Evolutionary conservation across 1,140 invertebrate species (phyloP), one percentile per base, ranked within the genome.

Genomic region (Bombus confusus): DNA sequence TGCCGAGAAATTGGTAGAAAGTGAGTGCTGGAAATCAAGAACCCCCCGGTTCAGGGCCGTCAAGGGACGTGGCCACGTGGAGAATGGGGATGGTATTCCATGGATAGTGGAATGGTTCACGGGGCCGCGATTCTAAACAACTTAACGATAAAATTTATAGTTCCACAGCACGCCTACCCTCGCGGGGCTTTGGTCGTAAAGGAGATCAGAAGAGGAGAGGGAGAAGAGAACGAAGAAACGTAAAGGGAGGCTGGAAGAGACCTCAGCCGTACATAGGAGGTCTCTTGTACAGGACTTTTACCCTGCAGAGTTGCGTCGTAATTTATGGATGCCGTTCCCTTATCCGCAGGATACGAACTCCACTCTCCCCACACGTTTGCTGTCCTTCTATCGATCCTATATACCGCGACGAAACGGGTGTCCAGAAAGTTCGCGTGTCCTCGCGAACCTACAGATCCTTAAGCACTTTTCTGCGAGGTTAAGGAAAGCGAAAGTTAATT

Each of bases 91-190:
- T 25, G 66, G 34, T 37, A 22, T 9, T 37, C 18, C 31, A 52
- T 6, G 37, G 47, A 73, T 64, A 73, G 73, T 52, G 52, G 52
- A 89, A 69, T 71, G 79, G 88, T 90, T 90, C 89, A 84, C 88
- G 80, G 92, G 92, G 86, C 91, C 91, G 89, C 89, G 90, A 84
- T 92, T 92, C 94, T 95, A 95, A 95, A 95, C 94, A 95, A 95
- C 94, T 95, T 95, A 95, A 95, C 94, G 94, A 94, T 92, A 94
- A 95, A 95, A 95, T 95, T 95, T 95, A 95, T 95, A 94, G 94
- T 93, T 94, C 91, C 87, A 91, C 87, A 94, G 92, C 93, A 94
- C 92, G 94, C 94, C 94, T 92, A 94, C 92, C 93, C 92, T 80
- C 88, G 76, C 31, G 71, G 87, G 86, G 85, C 79, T 62, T 76